These are phyloP conservation scores for Vultur gryphus DNA, from an alignment of 2,797 vertebrate species.

Conservation along the genomic window DNA sequence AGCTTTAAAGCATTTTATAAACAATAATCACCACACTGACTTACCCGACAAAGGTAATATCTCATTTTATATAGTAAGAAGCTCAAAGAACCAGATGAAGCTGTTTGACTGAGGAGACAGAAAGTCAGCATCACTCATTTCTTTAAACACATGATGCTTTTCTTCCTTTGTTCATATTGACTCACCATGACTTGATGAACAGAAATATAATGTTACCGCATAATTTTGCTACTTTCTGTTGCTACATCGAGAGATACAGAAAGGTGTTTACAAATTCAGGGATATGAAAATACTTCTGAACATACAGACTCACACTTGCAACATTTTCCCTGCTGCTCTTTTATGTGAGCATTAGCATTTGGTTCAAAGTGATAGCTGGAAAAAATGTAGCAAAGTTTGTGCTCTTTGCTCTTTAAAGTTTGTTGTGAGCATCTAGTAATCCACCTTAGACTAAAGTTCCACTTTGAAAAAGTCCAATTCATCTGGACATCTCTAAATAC, in stretches of 20 bases:
- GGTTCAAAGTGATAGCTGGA: not conserved
- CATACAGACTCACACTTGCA: not conserved
- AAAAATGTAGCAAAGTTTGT: not conserved
- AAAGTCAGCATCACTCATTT: conserved; percentile 48
- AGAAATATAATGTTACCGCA: not conserved
- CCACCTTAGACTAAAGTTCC: not conserved
- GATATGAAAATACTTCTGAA: not conserved
- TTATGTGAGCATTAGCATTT: not conserved
- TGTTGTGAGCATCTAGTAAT: not conserved
- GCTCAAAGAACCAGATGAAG: conserved; percentile 54
- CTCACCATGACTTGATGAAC: conserved; percentile 22
- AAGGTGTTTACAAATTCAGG: not conserved
- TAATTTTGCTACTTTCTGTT: conserved; percentile 23
- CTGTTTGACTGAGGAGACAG: conserved; percentile 43
- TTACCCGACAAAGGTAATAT: conserved; percentile 30
- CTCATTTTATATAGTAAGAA: conserved; percentile 35
- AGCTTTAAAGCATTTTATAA: conserved; percentile 23
- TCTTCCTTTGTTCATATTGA: conserved; percentile 48
- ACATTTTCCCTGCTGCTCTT: not conserved
- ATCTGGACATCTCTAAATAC: not conserved
- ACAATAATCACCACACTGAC: conserved; percentile 18
- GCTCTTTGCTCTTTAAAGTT: not conserved
- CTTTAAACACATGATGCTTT: conserved; percentile 55
- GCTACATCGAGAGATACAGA: not conserved
- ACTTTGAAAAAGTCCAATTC: not conserved